A percentile compares a stretch with the other conserved stretches of the same genome.
These are phyloP conservation scores for Pollicipes pollicipes DNA, from an alignment of 1,140 invertebrate genomes.

Conservation along the genomic window DNA sequence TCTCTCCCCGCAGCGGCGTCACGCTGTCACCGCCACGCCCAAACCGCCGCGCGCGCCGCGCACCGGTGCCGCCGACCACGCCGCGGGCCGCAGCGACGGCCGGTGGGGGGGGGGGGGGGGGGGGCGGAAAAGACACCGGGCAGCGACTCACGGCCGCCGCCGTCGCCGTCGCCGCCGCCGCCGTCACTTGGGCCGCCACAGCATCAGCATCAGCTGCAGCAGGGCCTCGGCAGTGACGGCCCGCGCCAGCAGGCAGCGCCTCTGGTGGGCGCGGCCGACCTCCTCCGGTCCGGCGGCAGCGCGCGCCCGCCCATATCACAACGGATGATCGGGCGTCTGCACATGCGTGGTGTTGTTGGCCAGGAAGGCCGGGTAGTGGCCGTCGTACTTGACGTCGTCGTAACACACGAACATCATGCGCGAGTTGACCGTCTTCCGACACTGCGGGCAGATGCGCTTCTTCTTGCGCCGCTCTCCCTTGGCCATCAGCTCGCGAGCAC, in stretches of 20 bases:
- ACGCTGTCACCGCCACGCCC: background rate
- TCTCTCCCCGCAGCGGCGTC: too few species aligned
- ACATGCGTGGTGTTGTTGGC: background rate
- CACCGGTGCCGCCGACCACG: too few species aligned
- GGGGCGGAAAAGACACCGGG: too few species aligned
- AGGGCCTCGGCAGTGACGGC: background rate
- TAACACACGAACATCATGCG: conserved; percentile 30
- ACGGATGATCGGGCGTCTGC: background rate
- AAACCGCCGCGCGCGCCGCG: background rate
- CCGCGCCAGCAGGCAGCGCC: background rate
- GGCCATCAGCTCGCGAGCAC: conserved; percentile 47
- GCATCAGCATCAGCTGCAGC: background rate
- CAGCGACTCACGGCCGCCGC: too few species aligned
- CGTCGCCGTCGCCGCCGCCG: too few species aligned
- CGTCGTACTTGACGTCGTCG: conserved; percentile 19
- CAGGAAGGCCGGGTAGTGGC: conserved; percentile 10
- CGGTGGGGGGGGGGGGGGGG: too few species aligned
- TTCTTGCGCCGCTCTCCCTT: conserved; percentile 38
- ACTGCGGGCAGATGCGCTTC: conserved; percentile 40
- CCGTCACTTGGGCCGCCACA: background rate
- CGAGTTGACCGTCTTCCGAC: conserved; percentile 41
- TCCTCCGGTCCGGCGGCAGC: background rate
- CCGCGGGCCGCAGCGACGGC: too few species aligned
- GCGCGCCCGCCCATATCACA: background rate
- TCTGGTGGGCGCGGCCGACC: background rate